Percentiles rank a stretch among this genome's conserved stretches.
phyloP scores from a whole-genome alignment of 1,140 invertebrate species.

The Maconellicoccus hirsutus region DNA sequence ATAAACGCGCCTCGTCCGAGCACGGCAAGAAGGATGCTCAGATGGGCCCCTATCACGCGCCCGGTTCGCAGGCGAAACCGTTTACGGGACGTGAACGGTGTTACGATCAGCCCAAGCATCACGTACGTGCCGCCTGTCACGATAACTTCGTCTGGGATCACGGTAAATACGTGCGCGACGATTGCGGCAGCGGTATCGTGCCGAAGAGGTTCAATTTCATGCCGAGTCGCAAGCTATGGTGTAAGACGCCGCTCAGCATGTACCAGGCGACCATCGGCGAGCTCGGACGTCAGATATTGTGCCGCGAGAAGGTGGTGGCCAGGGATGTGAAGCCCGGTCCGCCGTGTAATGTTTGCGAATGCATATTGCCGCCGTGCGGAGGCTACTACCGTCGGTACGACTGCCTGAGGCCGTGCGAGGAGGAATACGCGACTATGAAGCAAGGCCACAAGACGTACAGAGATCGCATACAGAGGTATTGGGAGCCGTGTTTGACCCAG shows the following conservation, averaged over 20 bases:
- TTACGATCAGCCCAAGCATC: not conserved
- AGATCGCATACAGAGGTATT: not conserved
- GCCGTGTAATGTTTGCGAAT: not conserved
- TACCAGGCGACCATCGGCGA: slow-evolving; percentile 21
- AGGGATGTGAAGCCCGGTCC: not conserved
- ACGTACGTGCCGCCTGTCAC: not conserved
- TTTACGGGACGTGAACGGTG: not conserved
- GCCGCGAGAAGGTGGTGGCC: not conserved
- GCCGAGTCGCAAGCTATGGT: not conserved
- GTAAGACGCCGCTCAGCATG: slow-evolving; percentile 8
- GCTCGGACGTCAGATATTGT: not conserved
- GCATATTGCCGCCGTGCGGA: not conserved
- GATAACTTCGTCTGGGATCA: not conserved
- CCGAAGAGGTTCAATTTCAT: slow-evolving; percentile 1
- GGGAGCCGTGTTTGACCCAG: slow-evolving; percentile 12
- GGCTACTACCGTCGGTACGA: not conserved
- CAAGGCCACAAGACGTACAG: slow-evolving; percentile 1
- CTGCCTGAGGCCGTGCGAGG: slow-evolving; percentile 5
- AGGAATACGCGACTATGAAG: not conserved
- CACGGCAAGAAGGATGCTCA: no score
- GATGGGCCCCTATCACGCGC: not conserved
- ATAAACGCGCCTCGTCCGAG: not conserved
- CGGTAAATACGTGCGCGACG: not conserved
- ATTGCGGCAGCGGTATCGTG: not conserved
- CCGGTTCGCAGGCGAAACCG: not conserved